These are phyloP conservation scores for Pyrrhia umbra DNA, from an alignment of 2,888 invertebrate genomes.

Conservation along the genomic window DNA sequence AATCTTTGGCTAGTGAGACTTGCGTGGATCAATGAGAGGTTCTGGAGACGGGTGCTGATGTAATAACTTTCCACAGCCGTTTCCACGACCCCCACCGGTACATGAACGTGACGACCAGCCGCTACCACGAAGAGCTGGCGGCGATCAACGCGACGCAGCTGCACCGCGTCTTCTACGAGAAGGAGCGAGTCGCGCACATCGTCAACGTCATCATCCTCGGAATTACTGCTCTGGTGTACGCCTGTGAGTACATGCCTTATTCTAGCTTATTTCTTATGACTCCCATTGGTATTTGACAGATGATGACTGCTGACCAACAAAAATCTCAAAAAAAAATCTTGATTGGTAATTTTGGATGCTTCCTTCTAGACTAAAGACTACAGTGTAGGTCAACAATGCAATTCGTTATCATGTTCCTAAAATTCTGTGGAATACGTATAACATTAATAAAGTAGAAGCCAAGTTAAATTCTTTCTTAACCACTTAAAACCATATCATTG, in stretches of 20 bases:
- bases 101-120: slow-evolving; percentile 31
- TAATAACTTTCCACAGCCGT: slow-evolving; percentile 11
- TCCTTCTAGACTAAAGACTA: too few relatives aligned
- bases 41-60: slow-evolving; percentile 4
- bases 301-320: too few relatives aligned
- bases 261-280: background rate
- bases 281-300: too few relatives aligned
- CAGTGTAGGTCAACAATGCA: too few relatives aligned
- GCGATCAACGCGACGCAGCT: slow-evolving; percentile 38
- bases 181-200: slow-evolving; percentile 76
- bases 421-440: background rate
- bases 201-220: slow-evolving; percentile 83
- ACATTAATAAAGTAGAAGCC: too few relatives aligned
- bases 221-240: slow-evolving; percentile 87
- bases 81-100: slow-evolving; percentile 45
- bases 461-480: too few relatives aligned
- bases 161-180: slow-evolving; percentile 69
- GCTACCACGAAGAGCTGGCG: slow-evolving; percentile 15
- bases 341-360: too few relatives aligned
- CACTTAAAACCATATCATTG: background rate
- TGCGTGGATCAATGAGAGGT: too few relatives aligned
- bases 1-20: too few relatives aligned
- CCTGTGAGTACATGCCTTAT: slow-evolving; percentile 86
- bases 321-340: too few relatives aligned
- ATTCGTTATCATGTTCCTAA: background rate